Base-by-base conservation (phyloP, 1,140 invertebrate species). In the Thaumatotibia leucotreta region DNA sequence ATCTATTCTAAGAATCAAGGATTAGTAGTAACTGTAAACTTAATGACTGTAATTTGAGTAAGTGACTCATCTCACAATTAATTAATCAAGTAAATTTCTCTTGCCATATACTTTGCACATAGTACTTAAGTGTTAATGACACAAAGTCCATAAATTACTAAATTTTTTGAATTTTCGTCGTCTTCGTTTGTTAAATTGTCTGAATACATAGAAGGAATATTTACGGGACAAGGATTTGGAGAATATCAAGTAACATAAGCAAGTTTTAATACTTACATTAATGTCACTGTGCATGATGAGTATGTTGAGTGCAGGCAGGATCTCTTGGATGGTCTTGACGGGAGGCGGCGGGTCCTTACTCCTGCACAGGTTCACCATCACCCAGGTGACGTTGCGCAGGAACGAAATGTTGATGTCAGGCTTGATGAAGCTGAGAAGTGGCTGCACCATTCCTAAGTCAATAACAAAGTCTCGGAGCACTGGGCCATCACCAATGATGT, bases 361-460 rank as follows among this genome's bases (percentile, higher is more conserved):
- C 72, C 98, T 95, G 92, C 98, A 99, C 77, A 99, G 93, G 91
- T 99, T 99, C 10, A 99, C 98, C 91, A 99, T 97, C 24, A 99
- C 98, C 98, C 98, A 99, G 23, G 98, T 98, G n/a, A 99, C 97
- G 88, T 99, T 99, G 61, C 98, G 94, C 73, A 99, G 92, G 91
- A 99, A 99, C 61, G 95, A 94, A 67, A 99, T 96, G 27, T 97
- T 97, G 84, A 98, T 98, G 66, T 98, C 96, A 17, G 97, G 97
- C 81, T 96, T 97, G 70, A 99, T 97, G 90, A 99, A 98, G 29
- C 95, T 95, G 65, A 99, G 92, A 45, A 99, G 91, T 20, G 97
- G 97, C 76, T 94, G 94, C 4, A 99, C 96, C 63, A 99, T 96
- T 74, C 97, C 98, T 75, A 97, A 92, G 74, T 95, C 94, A 69